These are phyloP conservation scores for Centropus unirufus DNA, from an alignment of 2,113 vertebrate genomes.

Conservation along the genomic window DNA sequence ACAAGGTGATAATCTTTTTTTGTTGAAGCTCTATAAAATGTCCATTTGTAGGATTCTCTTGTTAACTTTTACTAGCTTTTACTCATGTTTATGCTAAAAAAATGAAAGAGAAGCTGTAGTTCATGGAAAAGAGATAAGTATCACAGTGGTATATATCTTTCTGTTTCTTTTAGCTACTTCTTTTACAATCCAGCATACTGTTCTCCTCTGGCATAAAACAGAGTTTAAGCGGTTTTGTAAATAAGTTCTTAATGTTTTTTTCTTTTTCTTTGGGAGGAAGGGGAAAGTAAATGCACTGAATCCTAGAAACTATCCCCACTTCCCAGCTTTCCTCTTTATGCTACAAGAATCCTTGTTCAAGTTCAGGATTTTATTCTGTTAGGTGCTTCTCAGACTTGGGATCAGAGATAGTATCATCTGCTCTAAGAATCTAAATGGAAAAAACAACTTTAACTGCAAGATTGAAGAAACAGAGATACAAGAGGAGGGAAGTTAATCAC, in stretches of 20 bases:
- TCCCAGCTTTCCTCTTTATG: neutral
- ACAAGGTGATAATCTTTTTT: neutral
- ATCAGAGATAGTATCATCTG: neutral
- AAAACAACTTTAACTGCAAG: neutral
- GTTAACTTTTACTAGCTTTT: neutral
- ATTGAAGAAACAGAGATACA: neutral
- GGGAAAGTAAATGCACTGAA: neutral
- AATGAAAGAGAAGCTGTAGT: neutral
- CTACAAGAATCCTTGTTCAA: neutral
- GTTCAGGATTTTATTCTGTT: neutral
- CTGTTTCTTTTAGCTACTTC: neutral
- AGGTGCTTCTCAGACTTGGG: neutral
- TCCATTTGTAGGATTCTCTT: neutral
- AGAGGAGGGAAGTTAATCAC: neutral
- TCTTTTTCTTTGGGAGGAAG: neutral
- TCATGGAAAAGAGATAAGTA: neutral
- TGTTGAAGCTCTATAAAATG: neutral
- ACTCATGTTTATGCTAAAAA: neutral
- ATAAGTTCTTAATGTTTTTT: neutral
- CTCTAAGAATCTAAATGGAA: neutral
- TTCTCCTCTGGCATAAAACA: neutral
- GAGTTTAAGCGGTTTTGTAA: neutral
- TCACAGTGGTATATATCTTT: neutral
- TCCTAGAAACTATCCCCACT: neutral
- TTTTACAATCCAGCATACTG: neutral